Conservation (phyloP, 2,888 invertebrate genomes). For the Andrena minutula region DNA sequence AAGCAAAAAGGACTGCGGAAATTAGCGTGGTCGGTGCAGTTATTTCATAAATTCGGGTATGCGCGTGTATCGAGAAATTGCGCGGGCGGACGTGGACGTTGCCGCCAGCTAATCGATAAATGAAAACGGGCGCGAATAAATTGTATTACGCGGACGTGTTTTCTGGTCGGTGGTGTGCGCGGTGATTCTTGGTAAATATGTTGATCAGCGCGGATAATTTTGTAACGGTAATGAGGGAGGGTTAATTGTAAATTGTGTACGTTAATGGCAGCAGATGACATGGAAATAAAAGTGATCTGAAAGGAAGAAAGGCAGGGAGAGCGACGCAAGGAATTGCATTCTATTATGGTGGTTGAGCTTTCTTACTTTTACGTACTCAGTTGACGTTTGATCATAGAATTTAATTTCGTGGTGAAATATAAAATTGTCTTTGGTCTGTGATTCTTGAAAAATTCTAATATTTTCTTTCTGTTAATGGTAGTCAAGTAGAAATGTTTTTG, state of each 20-base stretch:
- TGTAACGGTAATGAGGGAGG: slow-evolving; percentile 8
- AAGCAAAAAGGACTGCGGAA: slow-evolving; percentile 1
- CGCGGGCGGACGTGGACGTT: neutral
- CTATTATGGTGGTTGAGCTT: too few species aligned
- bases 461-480: too few species aligned
- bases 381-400: too few species aligned
- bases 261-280: neutral
- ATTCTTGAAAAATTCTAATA: too few species aligned
- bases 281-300: neutral
- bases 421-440: too few species aligned
- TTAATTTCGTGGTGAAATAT: too few species aligned
- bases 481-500: too few species aligned
- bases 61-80: neutral
- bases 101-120: neutral
- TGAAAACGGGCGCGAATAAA: slow-evolving; percentile 6
- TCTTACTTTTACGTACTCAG: too few species aligned
- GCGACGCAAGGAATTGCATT: too few species aligned
- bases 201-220: slow-evolving; percentile 18
- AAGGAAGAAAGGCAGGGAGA: neutral
- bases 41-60: slow-evolving; percentile 30
- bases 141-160: slow-evolving; percentile 8
- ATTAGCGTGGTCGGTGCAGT: slow-evolving; percentile 7
- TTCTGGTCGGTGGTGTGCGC: neutral
- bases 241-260: slow-evolving; percentile 18
- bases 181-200: slow-evolving; percentile 17